These are phyloP conservation scores for Paramormyrops kingsleyae DNA, from an alignment of 2,113 vertebrate genomes.

Conservation along the genomic window DNA sequence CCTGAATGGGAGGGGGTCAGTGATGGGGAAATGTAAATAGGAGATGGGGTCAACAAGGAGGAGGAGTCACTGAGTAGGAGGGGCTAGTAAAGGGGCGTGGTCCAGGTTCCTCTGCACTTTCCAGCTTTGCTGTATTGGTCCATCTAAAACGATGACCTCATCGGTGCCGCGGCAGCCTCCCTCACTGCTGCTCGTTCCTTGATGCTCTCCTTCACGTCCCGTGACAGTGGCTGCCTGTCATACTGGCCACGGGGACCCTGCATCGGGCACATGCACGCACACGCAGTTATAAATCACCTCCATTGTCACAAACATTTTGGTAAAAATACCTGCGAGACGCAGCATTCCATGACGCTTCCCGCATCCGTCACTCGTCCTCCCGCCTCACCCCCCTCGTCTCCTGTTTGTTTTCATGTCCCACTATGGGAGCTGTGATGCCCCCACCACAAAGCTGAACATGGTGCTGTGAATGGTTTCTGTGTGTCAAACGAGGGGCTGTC, in stretches of 20 bases:
- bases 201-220: background rate
- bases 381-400: background rate
- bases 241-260: background rate
- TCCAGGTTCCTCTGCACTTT: background rate
- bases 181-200: background rate
- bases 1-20: background rate
- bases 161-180: background rate
- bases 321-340: background rate
- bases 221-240: background rate
- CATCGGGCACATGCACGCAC: background rate
- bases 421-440: background rate
- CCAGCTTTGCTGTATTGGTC: background rate
- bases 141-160: constrained; percentile 4
- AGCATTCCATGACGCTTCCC: background rate
- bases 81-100: too few species aligned
- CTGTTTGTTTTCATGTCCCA: constrained; percentile 1
- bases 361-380: too few species aligned
- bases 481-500: background rate
- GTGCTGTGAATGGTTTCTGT: background rate
- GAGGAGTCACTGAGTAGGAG: background rate
- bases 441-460: background rate
- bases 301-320: background rate
- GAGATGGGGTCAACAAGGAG: too few species aligned
- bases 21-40: background rate
- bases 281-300: background rate